Conservation (phyloP, 2,888 invertebrate genomes). For the Dysmachus trigonus region DNA sequence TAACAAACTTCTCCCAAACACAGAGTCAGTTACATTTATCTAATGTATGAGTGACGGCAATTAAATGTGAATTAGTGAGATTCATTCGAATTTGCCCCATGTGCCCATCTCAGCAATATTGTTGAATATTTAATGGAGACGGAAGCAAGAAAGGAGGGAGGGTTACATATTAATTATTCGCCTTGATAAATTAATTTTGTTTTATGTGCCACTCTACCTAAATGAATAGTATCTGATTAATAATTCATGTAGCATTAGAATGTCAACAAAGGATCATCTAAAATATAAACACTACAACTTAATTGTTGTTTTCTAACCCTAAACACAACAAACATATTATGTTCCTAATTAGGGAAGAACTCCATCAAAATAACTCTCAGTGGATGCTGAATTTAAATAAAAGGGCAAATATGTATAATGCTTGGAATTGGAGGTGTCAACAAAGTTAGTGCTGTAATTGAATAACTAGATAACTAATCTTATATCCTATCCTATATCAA, state of each 20-base stretch:
- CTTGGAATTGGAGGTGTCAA: too few species aligned
- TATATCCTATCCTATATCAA: too few species aligned
- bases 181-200: not conserved
- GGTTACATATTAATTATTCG: not conserved
- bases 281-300: not conserved
- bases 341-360: not conserved
- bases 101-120: not conserved
- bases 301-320: not conserved
- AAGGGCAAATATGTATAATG: too few species aligned
- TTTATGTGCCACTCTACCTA: not conserved
- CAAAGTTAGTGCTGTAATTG: too few species aligned
- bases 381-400: not conserved
- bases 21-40: not conserved
- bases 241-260: not conserved
- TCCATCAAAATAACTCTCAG: not conserved
- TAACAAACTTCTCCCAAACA: not conserved
- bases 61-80: not conserved
- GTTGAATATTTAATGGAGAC: not conserved
- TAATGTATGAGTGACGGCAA: not conserved
- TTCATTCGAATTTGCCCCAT: not conserved
- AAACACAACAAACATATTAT: not conserved
- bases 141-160: not conserved
- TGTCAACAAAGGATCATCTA: not conserved
- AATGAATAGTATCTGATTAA: not conserved
- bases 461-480: too few species aligned